These are phyloP conservation scores for Myrmecophaga tridactyla DNA, from an alignment of 2,113 vertebrate species.

Conservation along the genomic window DNA sequence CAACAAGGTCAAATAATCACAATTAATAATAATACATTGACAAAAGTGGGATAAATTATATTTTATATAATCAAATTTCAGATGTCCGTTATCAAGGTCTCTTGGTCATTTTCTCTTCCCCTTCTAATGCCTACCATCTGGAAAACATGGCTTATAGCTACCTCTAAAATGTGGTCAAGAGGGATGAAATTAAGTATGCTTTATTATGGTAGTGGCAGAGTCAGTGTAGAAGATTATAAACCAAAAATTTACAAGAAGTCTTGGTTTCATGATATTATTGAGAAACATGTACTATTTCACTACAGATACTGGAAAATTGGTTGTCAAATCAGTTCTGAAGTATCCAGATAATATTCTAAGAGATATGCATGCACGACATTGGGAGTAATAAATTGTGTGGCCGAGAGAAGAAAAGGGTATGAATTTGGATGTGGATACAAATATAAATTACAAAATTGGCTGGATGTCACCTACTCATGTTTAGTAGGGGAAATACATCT, in stretches of 20 bases:
- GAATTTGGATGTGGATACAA: not conserved
- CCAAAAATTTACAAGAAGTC: not conserved
- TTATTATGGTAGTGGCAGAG: not conserved
- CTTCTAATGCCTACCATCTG: not conserved
- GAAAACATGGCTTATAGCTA: not conserved
- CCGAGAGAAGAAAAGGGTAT: not conserved
- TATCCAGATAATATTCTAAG: not conserved
- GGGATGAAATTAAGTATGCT: not conserved
- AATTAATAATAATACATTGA: not conserved
- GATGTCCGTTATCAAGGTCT: not conserved
- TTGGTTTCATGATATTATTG: not conserved
- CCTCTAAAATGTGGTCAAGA: not conserved
- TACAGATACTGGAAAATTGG: not conserved
- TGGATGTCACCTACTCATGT: not conserved
- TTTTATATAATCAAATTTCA: conserved; percentile 7
- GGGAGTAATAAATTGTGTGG: not conserved
- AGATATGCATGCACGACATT: not conserved
- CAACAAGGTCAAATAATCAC: conserved; percentile 7
- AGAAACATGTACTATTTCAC: not conserved
- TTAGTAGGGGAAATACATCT: not conserved
- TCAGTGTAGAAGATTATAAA: not conserved
- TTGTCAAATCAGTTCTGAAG: not conserved
- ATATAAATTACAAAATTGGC: not conserved
- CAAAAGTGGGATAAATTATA: not conserved
- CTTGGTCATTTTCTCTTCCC: not conserved